These are phyloP conservation scores for Helicolenus hilgendorfi DNA, from an alignment of 2,797 vertebrate species.

Conservation along the genomic window DNA sequence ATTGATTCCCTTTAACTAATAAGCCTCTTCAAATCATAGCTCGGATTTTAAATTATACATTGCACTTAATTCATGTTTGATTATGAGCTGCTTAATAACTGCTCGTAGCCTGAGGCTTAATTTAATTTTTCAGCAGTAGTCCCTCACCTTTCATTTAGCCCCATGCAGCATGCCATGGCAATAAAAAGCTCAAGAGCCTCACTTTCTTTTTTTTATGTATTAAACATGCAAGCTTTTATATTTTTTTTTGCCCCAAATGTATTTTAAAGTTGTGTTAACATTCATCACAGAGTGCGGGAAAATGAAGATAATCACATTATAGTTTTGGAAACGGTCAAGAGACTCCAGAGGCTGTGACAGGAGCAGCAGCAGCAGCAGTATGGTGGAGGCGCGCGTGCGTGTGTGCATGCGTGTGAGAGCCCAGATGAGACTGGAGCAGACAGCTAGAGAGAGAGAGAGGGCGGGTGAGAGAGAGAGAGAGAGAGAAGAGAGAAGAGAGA, in stretches of 20 bases:
- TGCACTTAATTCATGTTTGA: not conserved
- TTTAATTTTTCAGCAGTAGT: not conserved
- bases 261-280: not conserved
- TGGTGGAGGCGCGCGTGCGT: not conserved
- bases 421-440: slow-evolving; percentile 61
- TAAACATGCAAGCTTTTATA: not conserved
- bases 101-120: not conserved
- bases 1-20: not conserved
- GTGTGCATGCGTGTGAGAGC: not conserved
- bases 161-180: not conserved
- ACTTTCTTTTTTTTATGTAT: slow-evolving; percentile 46
- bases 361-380: not conserved
- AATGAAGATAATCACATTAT: slow-evolving; percentile 23
- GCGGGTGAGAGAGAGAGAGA: no score
- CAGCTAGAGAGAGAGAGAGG: slow-evolving; percentile 39
- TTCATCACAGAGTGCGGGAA: not conserved
- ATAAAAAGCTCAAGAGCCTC: not conserved
- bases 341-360: slow-evolving; percentile 13
- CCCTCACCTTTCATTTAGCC: not conserved
- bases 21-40: not conserved
- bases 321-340: slow-evolving; percentile 37
- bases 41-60: not conserved
- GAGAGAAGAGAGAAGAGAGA: no score
- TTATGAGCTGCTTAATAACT: not conserved
- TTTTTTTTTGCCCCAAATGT: not conserved